Evolutionary conservation across 2,888 invertebrate genomes (phyloP).

Genomic region (Amphiduros pacificus): DNA sequence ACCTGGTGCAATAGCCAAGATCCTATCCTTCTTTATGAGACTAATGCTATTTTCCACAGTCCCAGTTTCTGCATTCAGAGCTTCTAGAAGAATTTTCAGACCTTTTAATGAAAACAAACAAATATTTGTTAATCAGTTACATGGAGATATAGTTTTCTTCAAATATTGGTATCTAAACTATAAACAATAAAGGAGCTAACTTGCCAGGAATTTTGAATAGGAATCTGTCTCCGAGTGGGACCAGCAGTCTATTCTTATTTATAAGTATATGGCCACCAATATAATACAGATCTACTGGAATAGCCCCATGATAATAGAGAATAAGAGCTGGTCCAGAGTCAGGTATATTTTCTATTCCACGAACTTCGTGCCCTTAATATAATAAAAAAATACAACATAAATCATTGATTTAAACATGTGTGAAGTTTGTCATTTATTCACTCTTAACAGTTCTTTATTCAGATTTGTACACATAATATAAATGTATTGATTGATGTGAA

Average conservation of each 20-base stretch:
- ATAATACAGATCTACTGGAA: slow-evolving; percentile 96
- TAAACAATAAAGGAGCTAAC: too few relatives aligned
- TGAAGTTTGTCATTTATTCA: too few relatives aligned
- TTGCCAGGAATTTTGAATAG: slow-evolving; percentile 83
- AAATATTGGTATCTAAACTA: too few relatives aligned
- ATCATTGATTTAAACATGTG: too few relatives aligned
- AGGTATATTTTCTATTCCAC: slow-evolving; percentile 90
- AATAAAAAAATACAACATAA: too few relatives aligned
- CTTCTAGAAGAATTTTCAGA: slow-evolving; percentile 84
- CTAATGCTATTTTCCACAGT: slow-evolving; percentile 86
- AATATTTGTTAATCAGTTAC: too few relatives aligned
- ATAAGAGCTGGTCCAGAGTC: slow-evolving; percentile 80
- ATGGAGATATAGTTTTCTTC: too few relatives aligned
- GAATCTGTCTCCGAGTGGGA: slow-evolving; percentile 92
- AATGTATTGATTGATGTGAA: too few relatives aligned
- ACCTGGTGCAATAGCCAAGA: slow-evolving; percentile 92
- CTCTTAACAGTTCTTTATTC: too few relatives aligned
- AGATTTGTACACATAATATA: too few relatives aligned
- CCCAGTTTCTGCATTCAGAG: slow-evolving; percentile 87
- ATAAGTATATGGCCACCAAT: slow-evolving; percentile 80
- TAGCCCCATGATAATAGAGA: slow-evolving; percentile 95
- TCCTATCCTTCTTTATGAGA: slow-evolving; percentile 81
- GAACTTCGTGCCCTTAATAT: slow-evolving; percentile 79
- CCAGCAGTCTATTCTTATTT: slow-evolving; percentile 74
- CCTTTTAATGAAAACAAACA: slow-evolving; percentile 66